Percentiles rank a stretch among this genome's conserved stretches.
Evolutionary conservation across 2,797 vertebrate species (phyloP).

Genomic region (Argentina silus): DNA sequence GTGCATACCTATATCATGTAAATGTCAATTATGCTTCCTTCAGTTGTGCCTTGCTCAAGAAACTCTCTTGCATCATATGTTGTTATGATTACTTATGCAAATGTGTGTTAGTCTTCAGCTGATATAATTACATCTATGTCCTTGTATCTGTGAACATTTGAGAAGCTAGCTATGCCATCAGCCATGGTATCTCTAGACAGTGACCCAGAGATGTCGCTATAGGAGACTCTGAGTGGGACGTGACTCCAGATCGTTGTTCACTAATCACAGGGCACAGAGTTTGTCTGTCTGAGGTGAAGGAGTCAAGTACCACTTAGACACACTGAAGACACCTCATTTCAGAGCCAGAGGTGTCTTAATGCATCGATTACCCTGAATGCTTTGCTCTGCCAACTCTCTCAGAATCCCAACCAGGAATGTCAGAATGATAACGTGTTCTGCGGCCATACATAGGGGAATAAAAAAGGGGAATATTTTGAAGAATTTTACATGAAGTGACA

Average conservation of each 20-base stretch:
- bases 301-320: conserved; percentile 41
- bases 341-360: conserved; percentile 4
- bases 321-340: conserved; percentile 19
- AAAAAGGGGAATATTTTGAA: no score
- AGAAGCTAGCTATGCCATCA: not conserved
- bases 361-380: conserved; percentile 6
- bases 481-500: no score
- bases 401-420: no score
- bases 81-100: no score
- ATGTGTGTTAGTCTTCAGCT: no score
- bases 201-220: not conserved
- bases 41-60: no score
- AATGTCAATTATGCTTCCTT: no score
- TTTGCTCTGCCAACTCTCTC: not conserved
- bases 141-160: not conserved
- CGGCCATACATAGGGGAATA: no score
- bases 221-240: not conserved
- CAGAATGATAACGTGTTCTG: not conserved
- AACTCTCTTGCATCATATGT: no score
- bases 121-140: not conserved
- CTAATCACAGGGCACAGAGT: not conserved
- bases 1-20: no score
- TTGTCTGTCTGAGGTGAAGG: conserved; percentile 27
- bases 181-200: not conserved
- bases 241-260: not conserved